phyloP scores from a whole-genome alignment of 2,888 invertebrate genomes.

The Eurytoma californica region DNA sequence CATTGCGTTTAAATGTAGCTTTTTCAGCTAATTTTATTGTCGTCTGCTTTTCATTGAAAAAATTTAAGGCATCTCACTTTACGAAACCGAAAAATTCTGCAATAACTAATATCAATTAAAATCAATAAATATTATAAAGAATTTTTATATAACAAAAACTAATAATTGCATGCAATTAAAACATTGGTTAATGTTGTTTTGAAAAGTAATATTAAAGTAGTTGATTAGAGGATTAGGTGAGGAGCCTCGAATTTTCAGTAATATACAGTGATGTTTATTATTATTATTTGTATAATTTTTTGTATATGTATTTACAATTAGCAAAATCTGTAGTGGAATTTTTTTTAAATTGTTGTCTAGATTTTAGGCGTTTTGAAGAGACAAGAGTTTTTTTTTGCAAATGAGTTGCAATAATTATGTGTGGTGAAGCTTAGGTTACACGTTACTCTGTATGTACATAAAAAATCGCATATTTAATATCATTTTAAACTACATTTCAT shows the following conservation, averaged over 20 bases:
- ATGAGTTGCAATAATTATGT: slow-evolving; percentile 37
- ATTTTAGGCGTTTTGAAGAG: slow-evolving; percentile 32
- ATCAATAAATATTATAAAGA: neutral
- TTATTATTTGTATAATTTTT: slow-evolving; percentile 49
- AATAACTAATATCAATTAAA: slow-evolving; percentile 17
- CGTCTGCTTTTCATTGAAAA: slow-evolving; percentile 37
- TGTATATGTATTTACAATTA: slow-evolving; percentile 46
- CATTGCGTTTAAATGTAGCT: slow-evolving; percentile 50
- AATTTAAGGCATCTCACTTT: slow-evolving; percentile 52
- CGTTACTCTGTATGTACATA: slow-evolving; percentile 47
- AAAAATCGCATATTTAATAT: slow-evolving; percentile 43
- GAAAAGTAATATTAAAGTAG: neutral
- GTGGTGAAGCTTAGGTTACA: slow-evolving; percentile 36
- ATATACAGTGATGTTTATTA: slow-evolving; percentile 26
- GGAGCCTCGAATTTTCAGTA: slow-evolving; percentile 49
- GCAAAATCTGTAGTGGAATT: slow-evolving; percentile 29
- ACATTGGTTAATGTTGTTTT: slow-evolving; percentile 6
- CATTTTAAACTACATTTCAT: slow-evolving; percentile 48
- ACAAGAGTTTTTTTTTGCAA: slow-evolving; percentile 29
- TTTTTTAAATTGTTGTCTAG: slow-evolving; percentile 26
- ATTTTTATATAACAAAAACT: slow-evolving; percentile 4
- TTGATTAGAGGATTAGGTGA: slow-evolving; percentile 22
- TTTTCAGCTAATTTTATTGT: slow-evolving; percentile 47
- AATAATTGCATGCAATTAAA: slow-evolving; percentile 43
- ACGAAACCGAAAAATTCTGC: neutral